A percentile compares a stretch with the other conserved stretches of the same genome.
These are phyloP conservation scores for Gastracanthus pulcherrimus DNA, from an alignment of 2,888 invertebrate genomes.

Conservation along the genomic window DNA sequence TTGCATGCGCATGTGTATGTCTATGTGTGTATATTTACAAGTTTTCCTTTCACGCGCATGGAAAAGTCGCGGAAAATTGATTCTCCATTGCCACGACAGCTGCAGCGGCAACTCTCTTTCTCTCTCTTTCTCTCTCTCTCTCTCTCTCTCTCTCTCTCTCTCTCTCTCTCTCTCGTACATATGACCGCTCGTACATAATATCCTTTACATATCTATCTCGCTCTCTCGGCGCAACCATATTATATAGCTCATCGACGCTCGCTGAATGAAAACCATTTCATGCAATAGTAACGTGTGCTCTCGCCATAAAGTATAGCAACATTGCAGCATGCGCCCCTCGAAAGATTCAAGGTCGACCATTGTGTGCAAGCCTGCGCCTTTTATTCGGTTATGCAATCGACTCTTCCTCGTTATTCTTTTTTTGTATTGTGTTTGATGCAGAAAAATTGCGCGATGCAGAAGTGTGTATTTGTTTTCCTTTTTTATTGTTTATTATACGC, in stretches of 20 bases:
- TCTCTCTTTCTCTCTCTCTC: too few relatives aligned
- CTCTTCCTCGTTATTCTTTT: too few relatives aligned
- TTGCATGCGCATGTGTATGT: neutral
- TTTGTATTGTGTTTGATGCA: neutral
- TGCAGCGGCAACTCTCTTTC: too few relatives aligned
- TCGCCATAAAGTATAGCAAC: neutral
- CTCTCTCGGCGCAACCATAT: too few relatives aligned
- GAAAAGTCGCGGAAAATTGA: conserved; percentile 4
- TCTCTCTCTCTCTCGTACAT: too few relatives aligned
- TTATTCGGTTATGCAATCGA: neutral
- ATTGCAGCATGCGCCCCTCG: too few relatives aligned
- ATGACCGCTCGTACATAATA: too few relatives aligned
- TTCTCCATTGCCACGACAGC: neutral
- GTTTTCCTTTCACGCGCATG: neutral
- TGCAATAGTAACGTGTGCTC: conserved; percentile 15
- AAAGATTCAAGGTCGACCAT: conserved; percentile 9
- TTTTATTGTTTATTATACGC: neutral
- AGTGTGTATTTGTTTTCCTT: neutral
- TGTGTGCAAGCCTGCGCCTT: too few relatives aligned
- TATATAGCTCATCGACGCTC: too few relatives aligned
- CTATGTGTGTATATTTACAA: conserved; percentile 27
- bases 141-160: too few relatives aligned
- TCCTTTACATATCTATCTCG: neutral
- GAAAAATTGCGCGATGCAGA: conserved; percentile 12
- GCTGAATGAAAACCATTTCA: too few relatives aligned